Percentiles rank a stretch among this genome's conserved stretches.
phyloP scores from a whole-genome alignment of 2,888 invertebrate species.

The Reticulitermes lucifugus region DNA sequence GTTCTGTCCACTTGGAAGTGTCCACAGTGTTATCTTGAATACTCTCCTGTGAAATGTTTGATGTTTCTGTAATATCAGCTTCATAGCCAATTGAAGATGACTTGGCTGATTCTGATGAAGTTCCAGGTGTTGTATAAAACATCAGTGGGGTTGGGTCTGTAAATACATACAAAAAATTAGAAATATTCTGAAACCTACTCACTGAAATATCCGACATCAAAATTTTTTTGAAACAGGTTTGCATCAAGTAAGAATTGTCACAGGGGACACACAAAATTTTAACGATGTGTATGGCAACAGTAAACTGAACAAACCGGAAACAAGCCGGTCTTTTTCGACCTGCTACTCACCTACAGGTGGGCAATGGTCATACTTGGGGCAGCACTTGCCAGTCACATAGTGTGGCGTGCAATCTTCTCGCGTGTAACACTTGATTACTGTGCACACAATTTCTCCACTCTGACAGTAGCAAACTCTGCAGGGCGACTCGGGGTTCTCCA shows the following conservation, averaged over 20 bases:
- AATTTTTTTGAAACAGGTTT: not conserved
- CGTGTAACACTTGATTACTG: constrained; percentile 80
- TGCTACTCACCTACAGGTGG: constrained; percentile 71
- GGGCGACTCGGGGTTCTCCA: constrained; percentile 76
- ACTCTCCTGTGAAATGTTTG: not conserved
- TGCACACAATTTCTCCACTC: constrained; percentile 83
- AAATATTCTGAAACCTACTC: too few species aligned
- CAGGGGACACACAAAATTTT: not conserved
- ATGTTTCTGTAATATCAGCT: not conserved
- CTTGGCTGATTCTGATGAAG: not conserved
- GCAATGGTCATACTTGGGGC: constrained; percentile 85
- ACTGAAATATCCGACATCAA: not conserved
- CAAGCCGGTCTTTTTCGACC: not conserved
- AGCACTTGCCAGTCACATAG: constrained; percentile 79
- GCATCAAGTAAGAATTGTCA: not conserved
- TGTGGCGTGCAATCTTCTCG: constrained; percentile 81
- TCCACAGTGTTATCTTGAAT: not conserved
- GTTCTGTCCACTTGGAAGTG: not conserved
- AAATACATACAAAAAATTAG: not conserved
- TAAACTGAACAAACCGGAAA: not conserved
- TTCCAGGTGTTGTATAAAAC: not conserved
- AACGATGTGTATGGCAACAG: too few species aligned
- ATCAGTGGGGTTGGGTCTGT: not conserved
- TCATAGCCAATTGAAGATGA: not conserved
- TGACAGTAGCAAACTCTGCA: constrained; percentile 86